Percentiles rank a stretch among this genome's conserved stretches.
Conservation (phyloP, 2,888 invertebrate species). For the Torymus texanus region DNA sequence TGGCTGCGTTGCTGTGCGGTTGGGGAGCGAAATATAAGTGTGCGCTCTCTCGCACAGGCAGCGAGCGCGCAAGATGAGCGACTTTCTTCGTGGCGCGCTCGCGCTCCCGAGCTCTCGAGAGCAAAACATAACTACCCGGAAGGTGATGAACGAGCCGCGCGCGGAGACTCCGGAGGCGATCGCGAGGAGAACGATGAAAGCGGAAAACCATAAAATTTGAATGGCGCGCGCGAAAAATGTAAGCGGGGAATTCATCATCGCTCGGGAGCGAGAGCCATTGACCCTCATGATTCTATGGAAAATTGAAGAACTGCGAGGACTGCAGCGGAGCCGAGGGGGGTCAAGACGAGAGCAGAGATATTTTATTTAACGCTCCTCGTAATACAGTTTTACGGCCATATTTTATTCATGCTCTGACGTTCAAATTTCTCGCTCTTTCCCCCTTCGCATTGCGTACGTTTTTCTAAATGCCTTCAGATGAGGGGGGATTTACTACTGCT, state of each 20-base stretch:
- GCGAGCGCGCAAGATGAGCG: neutral
- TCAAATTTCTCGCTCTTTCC: slow-evolving; percentile 7
- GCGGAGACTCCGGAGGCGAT: slow-evolving; percentile 16
- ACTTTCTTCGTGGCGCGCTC: slow-evolving; percentile 23
- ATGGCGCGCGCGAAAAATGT: slow-evolving; percentile 29
- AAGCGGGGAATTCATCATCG: slow-evolving; percentile 34
- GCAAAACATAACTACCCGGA: slow-evolving; percentile 21
- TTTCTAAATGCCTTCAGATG: too few relatives aligned
- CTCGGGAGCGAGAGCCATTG: too few relatives aligned
- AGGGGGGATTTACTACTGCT: too few relatives aligned
- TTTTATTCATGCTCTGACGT: slow-evolving; percentile 40
- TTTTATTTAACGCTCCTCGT: slow-evolving; percentile 35
- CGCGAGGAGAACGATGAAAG: slow-evolving; percentile 45
- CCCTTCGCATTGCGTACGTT: too few relatives aligned
- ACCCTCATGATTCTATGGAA: neutral
- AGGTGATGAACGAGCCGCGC: slow-evolving; percentile 17
- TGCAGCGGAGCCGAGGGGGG: neutral
- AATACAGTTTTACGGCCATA: slow-evolving; percentile 33
- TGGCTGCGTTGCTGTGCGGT: too few relatives aligned
- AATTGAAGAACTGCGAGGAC: neutral
- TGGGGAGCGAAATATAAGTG: too few relatives aligned
- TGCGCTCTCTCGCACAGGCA: too few relatives aligned
- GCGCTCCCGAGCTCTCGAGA: neutral
- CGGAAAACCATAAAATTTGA: slow-evolving; percentile 56
- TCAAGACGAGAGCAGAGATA: slow-evolving; percentile 17